Percentiles rank a stretch among this genome's conserved stretches.
phyloP scores from a whole-genome alignment of 2,888 invertebrate genomes.

The Odontomyia ornata region DNA sequence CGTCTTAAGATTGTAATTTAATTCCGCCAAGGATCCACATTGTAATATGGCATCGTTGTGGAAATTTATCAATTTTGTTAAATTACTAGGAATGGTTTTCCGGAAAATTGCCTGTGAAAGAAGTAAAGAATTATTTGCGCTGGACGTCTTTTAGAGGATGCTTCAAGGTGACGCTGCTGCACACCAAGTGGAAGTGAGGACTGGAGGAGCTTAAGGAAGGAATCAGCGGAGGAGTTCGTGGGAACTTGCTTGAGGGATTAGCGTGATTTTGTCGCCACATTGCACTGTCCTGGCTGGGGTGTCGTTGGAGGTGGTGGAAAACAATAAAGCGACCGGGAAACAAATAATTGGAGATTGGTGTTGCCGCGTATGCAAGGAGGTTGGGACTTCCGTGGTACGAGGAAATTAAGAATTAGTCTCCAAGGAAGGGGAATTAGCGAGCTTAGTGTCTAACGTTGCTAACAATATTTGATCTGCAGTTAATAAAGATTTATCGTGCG shows the following conservation, averaged over 20 bases:
- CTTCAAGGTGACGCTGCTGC: neutral
- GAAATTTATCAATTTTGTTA: conserved; percentile 34
- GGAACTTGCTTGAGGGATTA: conserved; percentile 24
- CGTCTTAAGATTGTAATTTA: conserved; percentile 32
- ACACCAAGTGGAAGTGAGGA: neutral
- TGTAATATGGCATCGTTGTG: conserved; percentile 7
- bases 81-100: conserved; percentile 15
- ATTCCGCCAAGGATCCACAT: conserved; percentile 10
- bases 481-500: no score
- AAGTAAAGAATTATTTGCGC: conserved; percentile 16
- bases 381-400: no score
- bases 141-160: neutral
- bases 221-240: neutral
- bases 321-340: neutral
- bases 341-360: no score
- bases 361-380: no score
- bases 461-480: no score
- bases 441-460: no score
- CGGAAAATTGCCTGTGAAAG: conserved; percentile 17
- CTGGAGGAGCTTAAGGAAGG: neutral
- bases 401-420: no score
- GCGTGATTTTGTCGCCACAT: conserved; percentile 9
- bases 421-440: no score
- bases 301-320: neutral
- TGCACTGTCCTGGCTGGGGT: no score